These are phyloP conservation scores for Tetheella fluctuosa DNA, from an alignment of 2,888 invertebrate species.

Conservation along the genomic window DNA sequence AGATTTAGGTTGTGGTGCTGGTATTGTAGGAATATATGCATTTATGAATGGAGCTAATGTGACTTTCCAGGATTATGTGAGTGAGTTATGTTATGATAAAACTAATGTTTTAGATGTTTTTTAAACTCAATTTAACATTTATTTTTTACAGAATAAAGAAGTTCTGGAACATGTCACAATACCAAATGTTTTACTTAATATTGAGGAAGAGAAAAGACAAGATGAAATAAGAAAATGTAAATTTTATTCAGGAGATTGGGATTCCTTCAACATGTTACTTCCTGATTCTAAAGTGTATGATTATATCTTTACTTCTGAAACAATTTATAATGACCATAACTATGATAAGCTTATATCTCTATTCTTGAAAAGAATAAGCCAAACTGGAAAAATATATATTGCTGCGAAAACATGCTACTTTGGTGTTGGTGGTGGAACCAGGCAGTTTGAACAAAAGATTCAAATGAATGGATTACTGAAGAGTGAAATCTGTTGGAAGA, in stretches of 20 bases:
- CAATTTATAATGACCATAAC: conserved; percentile 93
- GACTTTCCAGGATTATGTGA: conserved; percentile 97
- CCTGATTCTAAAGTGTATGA: conserved; percentile 86
- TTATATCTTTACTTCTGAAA: conserved; percentile 95
- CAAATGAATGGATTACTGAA: conserved; percentile 81
- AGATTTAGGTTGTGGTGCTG: conserved; percentile 97
- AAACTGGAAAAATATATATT: conserved; percentile 86
- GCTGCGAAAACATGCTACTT: conserved; percentile 97
- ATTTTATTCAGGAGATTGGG: conserved; percentile 92
- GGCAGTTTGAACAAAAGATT: conserved; percentile 89
- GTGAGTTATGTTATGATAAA: conserved; percentile 46
- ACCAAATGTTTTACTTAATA: conserved; percentile 90
- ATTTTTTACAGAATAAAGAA: conserved; percentile 88
- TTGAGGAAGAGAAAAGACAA: conserved; percentile 66
- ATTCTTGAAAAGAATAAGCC: conserved; percentile 85
- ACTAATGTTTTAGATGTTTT: too few relatives aligned
- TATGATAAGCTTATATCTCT: conserved; percentile 90
- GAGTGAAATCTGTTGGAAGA: conserved; percentile 86
- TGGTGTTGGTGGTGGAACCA: conserved; percentile 95
- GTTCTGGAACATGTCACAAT: conserved; percentile 92
- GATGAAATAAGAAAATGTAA: conserved; percentile 67
- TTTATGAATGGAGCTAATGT: conserved; percentile 87
- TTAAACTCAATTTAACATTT: neutral
- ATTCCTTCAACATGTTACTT: conserved; percentile 78
- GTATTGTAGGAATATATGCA: conserved; percentile 93